These are phyloP conservation scores for Vanessa tameamea DNA, from an alignment of 1,140 invertebrate genomes.

Conservation along the genomic window DNA sequence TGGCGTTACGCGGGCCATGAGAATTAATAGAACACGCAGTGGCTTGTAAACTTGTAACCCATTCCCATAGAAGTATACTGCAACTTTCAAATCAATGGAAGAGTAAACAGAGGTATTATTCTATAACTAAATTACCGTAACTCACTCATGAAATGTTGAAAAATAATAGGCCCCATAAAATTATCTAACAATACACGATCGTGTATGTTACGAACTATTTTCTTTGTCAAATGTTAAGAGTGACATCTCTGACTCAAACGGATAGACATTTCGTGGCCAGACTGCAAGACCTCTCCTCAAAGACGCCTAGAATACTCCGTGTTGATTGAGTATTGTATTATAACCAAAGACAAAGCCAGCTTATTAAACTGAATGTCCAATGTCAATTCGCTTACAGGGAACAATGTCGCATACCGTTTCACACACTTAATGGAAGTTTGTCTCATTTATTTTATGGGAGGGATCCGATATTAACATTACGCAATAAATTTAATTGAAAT, in stretches of 20 bases:
- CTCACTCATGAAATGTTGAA: background rate
- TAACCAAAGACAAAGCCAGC: constrained; percentile 13
- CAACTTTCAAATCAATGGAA: background rate
- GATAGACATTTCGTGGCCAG: constrained; percentile 13
- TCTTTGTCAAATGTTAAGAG: background rate
- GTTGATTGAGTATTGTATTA: constrained; percentile 22
- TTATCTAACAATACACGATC: too few relatives aligned
- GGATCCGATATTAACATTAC: constrained; percentile 17
- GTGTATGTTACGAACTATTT: background rate
- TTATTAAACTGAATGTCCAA: constrained; percentile 10
- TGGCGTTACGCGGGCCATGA: constrained; percentile 38
- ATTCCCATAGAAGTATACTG: background rate
- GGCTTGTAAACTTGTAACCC: constrained; percentile 16
- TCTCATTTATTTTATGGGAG: constrained; percentile 19
- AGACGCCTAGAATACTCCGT: constrained; percentile 18
- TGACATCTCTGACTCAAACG: background rate
- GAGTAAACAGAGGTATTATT: too few relatives aligned
- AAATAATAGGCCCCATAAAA: background rate
- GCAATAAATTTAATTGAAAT: constrained; percentile 23
- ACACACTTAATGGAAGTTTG: constrained; percentile 26
- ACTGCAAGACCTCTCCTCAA: constrained; percentile 17
- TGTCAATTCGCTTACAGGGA: constrained; percentile 14
- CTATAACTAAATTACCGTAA: too few relatives aligned
- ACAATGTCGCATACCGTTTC: constrained; percentile 16
- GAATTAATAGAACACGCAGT: constrained; percentile 20